Conservation (phyloP, 2,888 invertebrate species). For the Cerastis leucographa region DNA sequence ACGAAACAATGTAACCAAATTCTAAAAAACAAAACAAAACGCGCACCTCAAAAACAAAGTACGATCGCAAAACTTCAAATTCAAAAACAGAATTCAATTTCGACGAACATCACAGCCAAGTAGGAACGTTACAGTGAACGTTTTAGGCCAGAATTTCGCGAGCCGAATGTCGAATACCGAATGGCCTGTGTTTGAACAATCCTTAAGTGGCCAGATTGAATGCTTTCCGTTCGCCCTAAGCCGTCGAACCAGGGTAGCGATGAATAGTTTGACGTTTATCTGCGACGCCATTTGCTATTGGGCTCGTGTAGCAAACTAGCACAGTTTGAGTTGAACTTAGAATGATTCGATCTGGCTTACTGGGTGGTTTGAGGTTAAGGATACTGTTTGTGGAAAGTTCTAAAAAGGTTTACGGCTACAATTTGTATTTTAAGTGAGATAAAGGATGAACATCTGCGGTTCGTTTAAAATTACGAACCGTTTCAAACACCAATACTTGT, state of each 20-base stretch:
- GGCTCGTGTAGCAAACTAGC: constrained; percentile 28
- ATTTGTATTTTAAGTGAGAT: background rate
- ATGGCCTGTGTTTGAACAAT: constrained; percentile 59
- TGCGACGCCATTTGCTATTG: constrained; percentile 59
- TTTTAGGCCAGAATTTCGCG: constrained; percentile 43
- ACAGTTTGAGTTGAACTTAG: constrained; percentile 32
- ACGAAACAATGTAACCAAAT: background rate
- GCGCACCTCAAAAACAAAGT: constrained; percentile 8
- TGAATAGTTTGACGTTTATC: constrained; percentile 64
- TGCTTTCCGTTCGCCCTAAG: constrained; percentile 53
- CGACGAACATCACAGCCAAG: constrained; percentile 33
- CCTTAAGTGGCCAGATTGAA: constrained; percentile 59
- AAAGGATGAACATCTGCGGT: no score
- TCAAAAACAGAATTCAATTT: constrained; percentile 49
- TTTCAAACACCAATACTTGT: no score
- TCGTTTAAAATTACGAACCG: background rate
- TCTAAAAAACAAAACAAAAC: constrained; percentile 11
- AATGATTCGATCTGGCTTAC: constrained; percentile 39
- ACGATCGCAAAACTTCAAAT: constrained; percentile 24
- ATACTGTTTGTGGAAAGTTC: background rate
- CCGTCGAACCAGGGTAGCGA: constrained; percentile 47
- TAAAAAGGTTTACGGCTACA: background rate
- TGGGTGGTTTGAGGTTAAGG: constrained; percentile 15
- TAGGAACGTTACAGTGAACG: constrained; percentile 27
- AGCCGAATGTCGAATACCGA: constrained; percentile 42